Evolutionary conservation across 2,888 invertebrate species (phyloP), one percentile per base, ranked within the genome.

Genomic region (Cabera pusaria): DNA sequence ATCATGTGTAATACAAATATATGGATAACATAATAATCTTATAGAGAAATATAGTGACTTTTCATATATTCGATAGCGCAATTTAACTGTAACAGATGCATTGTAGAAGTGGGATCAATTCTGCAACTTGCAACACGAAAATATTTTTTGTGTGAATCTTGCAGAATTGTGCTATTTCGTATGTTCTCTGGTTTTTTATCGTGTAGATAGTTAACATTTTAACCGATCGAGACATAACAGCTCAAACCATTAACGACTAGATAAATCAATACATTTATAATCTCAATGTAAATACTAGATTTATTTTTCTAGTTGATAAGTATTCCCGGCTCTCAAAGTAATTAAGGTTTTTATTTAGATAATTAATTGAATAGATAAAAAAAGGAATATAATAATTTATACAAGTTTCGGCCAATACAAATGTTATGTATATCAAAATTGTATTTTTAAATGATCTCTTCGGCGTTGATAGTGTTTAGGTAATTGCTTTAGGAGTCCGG

Each of bases 291-390:
- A 81, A 87, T 87, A 88, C 72, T 80, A 83, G 71, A 65, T 60
- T 70, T 74, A 76, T 69, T 64, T 68, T 68, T 64, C 51, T 83
- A 85, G 78, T 48, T 64, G 49, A n/a, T 86, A 87, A 85, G 84
- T 71, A 72, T 82, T 86, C 84, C 87, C 78, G 88, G 88, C 88
- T 88, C 88, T 87, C 87, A 86, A 88, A 87, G 88, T 87, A 86
- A 84, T 85, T 83, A 83, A 53, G 74, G 73, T 67, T 74, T 75
- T 79, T 76, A 74, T 77, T 78, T 80, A 83, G 75, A 73, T 69
- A 82, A 48, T 63, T 76, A 77, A 75, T 72, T 54, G 59, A 60
- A 59, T 63, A 60, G 53, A 73, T 69, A 59, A 65, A 71, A 69
- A 67, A 59, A 67, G 22, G 23, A 57, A 69, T 68, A 73, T 68